Conservation (phyloP, 2,888 invertebrate genomes). For the Anthophora plumipes region DNA sequence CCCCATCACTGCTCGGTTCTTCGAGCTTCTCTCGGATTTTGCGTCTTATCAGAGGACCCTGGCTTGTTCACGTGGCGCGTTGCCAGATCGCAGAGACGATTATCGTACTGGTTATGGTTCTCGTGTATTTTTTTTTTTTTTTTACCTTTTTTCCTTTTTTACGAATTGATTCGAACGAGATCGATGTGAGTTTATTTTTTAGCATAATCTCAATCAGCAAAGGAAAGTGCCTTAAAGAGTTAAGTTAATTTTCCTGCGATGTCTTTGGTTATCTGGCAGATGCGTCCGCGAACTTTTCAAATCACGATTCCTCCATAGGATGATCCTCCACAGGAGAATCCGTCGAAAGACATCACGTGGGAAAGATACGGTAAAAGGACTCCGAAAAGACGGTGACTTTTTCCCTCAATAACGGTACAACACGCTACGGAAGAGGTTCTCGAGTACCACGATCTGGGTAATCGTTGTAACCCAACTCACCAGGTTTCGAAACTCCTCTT, state of each 20-base stretch:
- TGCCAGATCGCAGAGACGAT: constrained; percentile 38
- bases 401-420: constrained; percentile 46
- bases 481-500: constrained; percentile 67
- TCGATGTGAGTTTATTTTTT: too few species aligned
- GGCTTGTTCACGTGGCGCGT: constrained; percentile 29
- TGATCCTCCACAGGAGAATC: too few species aligned
- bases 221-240: too few species aligned
- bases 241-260: too few species aligned
- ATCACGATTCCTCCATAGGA: too few species aligned
- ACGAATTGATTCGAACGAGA: too few species aligned
- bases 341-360: neutral
- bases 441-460: constrained; percentile 74
- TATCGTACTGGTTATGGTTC: neutral
- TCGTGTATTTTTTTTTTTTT: too few species aligned
- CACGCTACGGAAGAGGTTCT: constrained; percentile 58
- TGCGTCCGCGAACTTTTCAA: too few species aligned
- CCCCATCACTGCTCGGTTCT: neutral
- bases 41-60: constrained; percentile 49
- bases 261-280: too few species aligned
- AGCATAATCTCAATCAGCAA: too few species aligned
- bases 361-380: neutral
- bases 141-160: fast-evolving
- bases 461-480: constrained; percentile 71
- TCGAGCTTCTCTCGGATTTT: constrained; percentile 24
- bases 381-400: constrained; percentile 32